phyloP scores from a whole-genome alignment of 2,888 invertebrate species.

The Maniola hyperantus region DNA sequence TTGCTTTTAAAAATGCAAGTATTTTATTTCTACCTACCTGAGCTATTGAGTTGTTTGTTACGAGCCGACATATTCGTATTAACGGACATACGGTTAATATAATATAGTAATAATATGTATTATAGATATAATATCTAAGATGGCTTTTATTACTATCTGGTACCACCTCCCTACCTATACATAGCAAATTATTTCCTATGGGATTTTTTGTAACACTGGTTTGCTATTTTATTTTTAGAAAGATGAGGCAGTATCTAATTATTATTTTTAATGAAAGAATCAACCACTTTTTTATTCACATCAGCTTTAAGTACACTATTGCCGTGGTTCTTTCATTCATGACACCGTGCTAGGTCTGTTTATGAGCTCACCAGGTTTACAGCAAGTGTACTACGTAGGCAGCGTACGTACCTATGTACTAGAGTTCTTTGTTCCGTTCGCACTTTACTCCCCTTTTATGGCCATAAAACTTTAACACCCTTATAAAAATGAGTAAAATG shows the following conservation, averaged over 20 bases:
- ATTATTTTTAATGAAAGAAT: constrained; percentile 54
- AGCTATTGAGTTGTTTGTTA: no score
- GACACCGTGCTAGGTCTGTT: constrained; percentile 59
- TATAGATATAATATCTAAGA: no score
- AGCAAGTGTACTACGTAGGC: constrained; percentile 56
- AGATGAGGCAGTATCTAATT: constrained; percentile 51
- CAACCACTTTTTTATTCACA: constrained; percentile 51
- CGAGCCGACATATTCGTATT: no score
- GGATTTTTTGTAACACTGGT: not conserved
- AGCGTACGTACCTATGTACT: not conserved
- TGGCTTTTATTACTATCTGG: no score
- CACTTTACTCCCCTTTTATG: constrained; percentile 52
- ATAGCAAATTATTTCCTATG: not conserved
- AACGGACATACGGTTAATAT: no score
- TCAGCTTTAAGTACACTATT: constrained; percentile 44
- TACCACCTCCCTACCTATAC: no score
- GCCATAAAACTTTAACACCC: constrained; percentile 57
- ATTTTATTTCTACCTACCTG: not conserved
- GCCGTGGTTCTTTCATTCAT: constrained; percentile 53
- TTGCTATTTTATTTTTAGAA: constrained; percentile 19
- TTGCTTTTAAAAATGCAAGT: not conserved
- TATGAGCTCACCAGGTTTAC: constrained; percentile 67
- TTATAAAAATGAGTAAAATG: constrained; percentile 49
- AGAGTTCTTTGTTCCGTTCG: constrained; percentile 54
- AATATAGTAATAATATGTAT: no score